phyloP scores from a whole-genome alignment of 2,797 vertebrate species.

The Merluccius polli region DNA sequence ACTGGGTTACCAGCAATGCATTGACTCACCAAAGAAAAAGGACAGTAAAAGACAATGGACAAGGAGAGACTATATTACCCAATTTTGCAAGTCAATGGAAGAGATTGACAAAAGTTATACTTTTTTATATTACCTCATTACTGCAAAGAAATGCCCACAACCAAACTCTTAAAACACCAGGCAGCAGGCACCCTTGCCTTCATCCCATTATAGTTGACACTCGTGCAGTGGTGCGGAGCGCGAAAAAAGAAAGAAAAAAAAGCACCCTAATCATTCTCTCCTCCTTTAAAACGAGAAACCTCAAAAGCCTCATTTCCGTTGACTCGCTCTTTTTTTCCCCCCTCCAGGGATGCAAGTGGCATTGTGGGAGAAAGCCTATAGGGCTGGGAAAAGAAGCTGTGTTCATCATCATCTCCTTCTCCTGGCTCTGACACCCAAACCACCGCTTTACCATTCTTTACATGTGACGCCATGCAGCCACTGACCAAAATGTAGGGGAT shows the following conservation, averaged over 20 bases:
- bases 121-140: not conserved
- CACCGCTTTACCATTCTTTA: conserved; percentile 44
- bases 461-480: conserved; percentile 50
- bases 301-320: conserved; percentile 63
- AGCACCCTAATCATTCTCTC: conserved; percentile 58
- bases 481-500: conserved; percentile 53
- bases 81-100: conserved; percentile 29
- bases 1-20: conserved; percentile 52
- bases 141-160: not conserved
- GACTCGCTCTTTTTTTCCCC: conserved; percentile 64
- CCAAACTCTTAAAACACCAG: conserved; percentile 36
- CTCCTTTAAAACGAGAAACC: conserved; percentile 57
- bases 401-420: conserved; percentile 31
- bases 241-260: conserved; percentile 7
- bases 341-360: conserved; percentile 45
- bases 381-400: conserved; percentile 55
- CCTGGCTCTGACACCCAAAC: conserved; percentile 40
- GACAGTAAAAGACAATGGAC: conserved; percentile 26
- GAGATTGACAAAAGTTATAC: not conserved
- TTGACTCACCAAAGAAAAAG: conserved; percentile 44
- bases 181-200: conserved; percentile 41
- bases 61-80: not conserved
- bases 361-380: conserved; percentile 38
- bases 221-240: conserved; percentile 43
- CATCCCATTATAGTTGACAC: conserved; percentile 36